These are phyloP conservation scores for Cebidichthys violaceus DNA, from an alignment of 2,113 vertebrate species.

Conservation along the genomic window DNA sequence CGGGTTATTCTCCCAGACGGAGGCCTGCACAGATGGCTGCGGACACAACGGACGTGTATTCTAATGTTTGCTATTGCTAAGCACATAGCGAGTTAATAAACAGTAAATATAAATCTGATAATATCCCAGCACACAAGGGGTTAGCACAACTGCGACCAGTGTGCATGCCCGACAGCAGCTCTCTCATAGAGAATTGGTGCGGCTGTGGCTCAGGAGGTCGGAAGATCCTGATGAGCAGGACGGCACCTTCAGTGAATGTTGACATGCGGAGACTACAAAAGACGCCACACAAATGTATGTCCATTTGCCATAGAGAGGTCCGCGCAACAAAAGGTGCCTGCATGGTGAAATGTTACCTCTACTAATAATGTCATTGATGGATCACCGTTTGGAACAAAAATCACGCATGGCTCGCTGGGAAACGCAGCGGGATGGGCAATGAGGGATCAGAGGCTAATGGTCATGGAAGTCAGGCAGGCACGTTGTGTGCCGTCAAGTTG, in stretches of 20 bases:
- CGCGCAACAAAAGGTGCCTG: background rate
- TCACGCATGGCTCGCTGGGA: slow-evolving; percentile 19
- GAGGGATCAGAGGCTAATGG: slow-evolving; percentile 45
- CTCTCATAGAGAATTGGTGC: background rate
- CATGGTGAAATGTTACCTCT: slow-evolving; percentile 38
- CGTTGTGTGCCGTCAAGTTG: slow-evolving; percentile 34
- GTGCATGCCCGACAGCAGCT: slow-evolving; percentile 4
- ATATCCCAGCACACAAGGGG: background rate
- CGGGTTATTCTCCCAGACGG: background rate
- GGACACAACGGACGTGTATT: background rate
- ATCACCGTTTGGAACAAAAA: slow-evolving; percentile 38
- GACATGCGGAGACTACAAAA: background rate
- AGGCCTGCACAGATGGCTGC: background rate
- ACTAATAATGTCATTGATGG: slow-evolving; percentile 69
- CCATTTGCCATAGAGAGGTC: background rate
- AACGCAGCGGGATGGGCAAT: slow-evolving; percentile 24
- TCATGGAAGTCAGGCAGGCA: slow-evolving; percentile 37
- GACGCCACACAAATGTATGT: background rate
- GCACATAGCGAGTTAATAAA: too few species aligned
- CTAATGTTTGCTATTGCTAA: too few species aligned
- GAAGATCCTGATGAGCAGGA: background rate
- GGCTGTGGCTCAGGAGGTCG: background rate
- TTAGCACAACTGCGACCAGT: background rate
- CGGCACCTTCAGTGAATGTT: background rate
- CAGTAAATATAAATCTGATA: background rate